phyloP scores from a whole-genome alignment of 2,113 vertebrate species.

The Tylochromis polylepis region DNA sequence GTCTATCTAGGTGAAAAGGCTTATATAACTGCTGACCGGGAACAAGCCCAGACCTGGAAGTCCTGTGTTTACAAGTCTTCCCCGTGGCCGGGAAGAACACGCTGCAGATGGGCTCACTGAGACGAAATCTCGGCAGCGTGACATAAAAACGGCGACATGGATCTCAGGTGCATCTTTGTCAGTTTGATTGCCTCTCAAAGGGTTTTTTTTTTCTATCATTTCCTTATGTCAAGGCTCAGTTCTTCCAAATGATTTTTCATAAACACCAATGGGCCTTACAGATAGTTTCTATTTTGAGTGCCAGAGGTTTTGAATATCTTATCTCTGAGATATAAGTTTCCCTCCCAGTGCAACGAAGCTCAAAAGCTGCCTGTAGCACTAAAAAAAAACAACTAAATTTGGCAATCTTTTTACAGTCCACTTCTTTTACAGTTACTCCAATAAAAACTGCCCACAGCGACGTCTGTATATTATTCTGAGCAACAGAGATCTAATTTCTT shows the following conservation, averaged over 20 bases:
- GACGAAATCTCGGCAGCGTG: background rate
- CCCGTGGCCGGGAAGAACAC: slow-evolving; percentile 3
- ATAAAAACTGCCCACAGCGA: background rate
- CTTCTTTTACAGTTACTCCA: background rate
- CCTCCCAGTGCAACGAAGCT: background rate
- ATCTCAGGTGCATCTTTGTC: background rate
- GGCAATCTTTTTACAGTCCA: background rate
- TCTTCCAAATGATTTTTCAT: background rate
- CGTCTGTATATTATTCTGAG: background rate
- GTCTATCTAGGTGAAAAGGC: background rate
- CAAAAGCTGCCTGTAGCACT: background rate
- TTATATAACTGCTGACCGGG: slow-evolving; percentile 31
- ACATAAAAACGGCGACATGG: background rate
- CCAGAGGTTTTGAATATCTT: background rate
- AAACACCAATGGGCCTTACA: background rate
- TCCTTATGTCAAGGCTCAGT: background rate
- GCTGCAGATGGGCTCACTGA: background rate
- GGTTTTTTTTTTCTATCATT: background rate
- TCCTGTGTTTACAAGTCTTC: slow-evolving; percentile 59
- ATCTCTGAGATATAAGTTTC: background rate
- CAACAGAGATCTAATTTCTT: background rate
- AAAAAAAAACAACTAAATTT: background rate
- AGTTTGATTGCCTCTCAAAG: background rate
- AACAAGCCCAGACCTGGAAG: slow-evolving; percentile 54
- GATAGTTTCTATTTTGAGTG: background rate